phyloP scores from a whole-genome alignment of 2,113 vertebrate genomes.

The Sapayoa aenigma region DNA sequence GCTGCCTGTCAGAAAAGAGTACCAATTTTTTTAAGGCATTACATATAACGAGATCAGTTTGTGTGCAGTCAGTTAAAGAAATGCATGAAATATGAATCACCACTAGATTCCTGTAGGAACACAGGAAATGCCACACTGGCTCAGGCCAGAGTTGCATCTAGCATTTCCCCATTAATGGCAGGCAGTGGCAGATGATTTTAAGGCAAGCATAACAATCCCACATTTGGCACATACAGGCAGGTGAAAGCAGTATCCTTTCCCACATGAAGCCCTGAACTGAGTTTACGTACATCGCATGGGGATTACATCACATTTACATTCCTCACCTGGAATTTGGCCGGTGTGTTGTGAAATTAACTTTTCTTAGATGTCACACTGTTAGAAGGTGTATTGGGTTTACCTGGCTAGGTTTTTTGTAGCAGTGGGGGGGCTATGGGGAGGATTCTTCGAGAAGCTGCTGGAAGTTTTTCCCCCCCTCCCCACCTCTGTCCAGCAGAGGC shows the following conservation, averaged over 20 bases:
- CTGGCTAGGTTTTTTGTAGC: too few species aligned
- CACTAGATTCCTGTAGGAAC: not conserved
- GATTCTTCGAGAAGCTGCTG: too few species aligned
- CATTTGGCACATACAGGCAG: not conserved
- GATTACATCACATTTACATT: too few species aligned
- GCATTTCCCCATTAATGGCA: not conserved
- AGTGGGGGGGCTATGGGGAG: too few species aligned
- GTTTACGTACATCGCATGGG: not conserved
- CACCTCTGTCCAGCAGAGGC: too few species aligned
- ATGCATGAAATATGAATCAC: not conserved
- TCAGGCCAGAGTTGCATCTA: not conserved
- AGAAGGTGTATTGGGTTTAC: too few species aligned
- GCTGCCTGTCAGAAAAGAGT: not conserved
- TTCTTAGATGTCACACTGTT: not conserved
- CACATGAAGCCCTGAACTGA: not conserved
- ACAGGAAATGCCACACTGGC: not conserved
- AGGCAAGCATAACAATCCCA: not conserved
- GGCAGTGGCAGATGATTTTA: not conserved
- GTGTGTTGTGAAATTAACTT: not conserved
- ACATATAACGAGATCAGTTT: not conserved
- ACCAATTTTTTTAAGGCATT: not conserved
- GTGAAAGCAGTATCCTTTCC: not conserved
- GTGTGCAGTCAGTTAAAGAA: not conserved
- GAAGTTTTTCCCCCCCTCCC: too few species aligned
- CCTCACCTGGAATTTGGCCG: not conserved